phyloP scores from a whole-genome alignment of 2,797 vertebrate species.

The Semaprochilodus insignis region DNA sequence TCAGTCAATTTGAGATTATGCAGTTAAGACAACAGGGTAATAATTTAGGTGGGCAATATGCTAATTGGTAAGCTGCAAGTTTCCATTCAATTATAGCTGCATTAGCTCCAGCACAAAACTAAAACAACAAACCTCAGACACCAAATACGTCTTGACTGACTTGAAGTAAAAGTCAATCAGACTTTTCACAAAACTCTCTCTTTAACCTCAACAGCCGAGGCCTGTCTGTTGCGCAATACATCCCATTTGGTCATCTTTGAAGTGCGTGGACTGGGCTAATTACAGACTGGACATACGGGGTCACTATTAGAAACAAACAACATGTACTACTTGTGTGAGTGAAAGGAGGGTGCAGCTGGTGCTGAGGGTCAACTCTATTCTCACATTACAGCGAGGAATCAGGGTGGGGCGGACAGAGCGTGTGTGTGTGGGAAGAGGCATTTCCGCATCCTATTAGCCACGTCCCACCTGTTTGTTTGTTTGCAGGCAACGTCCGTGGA shows the following conservation, averaged over 20 bases:
- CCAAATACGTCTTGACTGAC: neutral
- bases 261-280: slow-evolving; percentile 71
- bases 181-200: slow-evolving; percentile 64
- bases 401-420: slow-evolving; percentile 28
- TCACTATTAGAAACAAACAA: slow-evolving; percentile 78
- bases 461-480: slow-evolving; percentile 56
- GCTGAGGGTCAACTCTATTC: slow-evolving; percentile 72
- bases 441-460: slow-evolving; percentile 57
- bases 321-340: slow-evolving; percentile 67
- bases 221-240: slow-evolving; percentile 65
- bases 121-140: neutral
- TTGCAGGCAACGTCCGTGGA: slow-evolving; percentile 36
- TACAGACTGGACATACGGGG: slow-evolving; percentile 71
- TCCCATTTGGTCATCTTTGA: slow-evolving; percentile 72
- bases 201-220: slow-evolving; percentile 63
- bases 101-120: neutral
- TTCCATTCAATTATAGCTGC: neutral
- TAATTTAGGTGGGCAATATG: neutral
- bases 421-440: slow-evolving; percentile 46
- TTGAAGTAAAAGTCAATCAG: slow-evolving; percentile 47
- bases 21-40: neutral
- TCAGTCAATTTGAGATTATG: neutral
- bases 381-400: slow-evolving; percentile 72
- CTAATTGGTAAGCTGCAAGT: neutral
- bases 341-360: slow-evolving; percentile 71